phyloP scores from a whole-genome alignment of 1,140 invertebrate genomes.

The Alviniconcha marisindica region DNA sequence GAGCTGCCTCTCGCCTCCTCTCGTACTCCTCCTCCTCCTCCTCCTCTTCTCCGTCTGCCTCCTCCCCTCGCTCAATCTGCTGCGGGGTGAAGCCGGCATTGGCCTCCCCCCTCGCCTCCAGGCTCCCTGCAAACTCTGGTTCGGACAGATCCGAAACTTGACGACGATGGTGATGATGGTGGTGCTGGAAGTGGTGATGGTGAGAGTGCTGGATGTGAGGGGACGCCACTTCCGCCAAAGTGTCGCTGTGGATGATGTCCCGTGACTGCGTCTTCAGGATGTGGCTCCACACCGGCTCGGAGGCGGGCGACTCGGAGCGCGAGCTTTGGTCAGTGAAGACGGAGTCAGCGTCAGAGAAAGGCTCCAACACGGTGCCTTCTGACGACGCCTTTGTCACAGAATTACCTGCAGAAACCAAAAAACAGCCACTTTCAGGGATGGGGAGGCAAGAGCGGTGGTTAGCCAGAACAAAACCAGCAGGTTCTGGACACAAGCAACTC shows the following conservation, averaged over 20 bases:
- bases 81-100: not conserved
- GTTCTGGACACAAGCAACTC: too few species aligned
- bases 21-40: not conserved
- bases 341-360: slow-evolving; percentile 68
- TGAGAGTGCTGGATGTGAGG: slow-evolving; percentile 41
- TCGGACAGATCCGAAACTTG: slow-evolving; percentile 1
- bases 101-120: not conserved
- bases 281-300: slow-evolving; percentile 65
- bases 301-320: slow-evolving; percentile 71
- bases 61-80: not conserved
- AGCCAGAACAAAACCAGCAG: too few species aligned
- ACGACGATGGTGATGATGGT: slow-evolving; percentile 17
- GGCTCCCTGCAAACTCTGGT: not conserved
- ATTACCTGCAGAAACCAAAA: slow-evolving; percentile 54
- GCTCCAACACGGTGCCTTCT: slow-evolving; percentile 68
- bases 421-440: too few species aligned
- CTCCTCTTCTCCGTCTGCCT: not conserved
- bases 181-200: slow-evolving; percentile 22
- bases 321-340: slow-evolving; percentile 70
- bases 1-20: not conserved
- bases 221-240: slow-evolving; percentile 59
- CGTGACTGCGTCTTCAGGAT: slow-evolving; percentile 55
- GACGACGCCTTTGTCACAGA: slow-evolving; percentile 70
- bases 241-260: slow-evolving; percentile 71
- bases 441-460: too few species aligned